Base-by-base conservation (phyloP, 2,888 invertebrate genomes). In the Dolichopus griseipennis region DNA sequence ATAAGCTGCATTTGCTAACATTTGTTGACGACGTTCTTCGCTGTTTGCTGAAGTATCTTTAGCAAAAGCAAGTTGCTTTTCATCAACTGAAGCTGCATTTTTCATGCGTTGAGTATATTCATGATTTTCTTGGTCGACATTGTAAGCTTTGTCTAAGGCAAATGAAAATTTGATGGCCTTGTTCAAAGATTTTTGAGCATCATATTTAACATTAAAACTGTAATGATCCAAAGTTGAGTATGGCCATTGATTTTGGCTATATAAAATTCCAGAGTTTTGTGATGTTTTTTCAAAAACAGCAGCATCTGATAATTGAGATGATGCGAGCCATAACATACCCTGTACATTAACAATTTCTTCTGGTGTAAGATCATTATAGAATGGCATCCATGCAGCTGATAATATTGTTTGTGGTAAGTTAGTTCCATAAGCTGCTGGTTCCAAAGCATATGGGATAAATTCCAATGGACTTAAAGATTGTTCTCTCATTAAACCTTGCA, bases 1-100 rank as follows among this genome's bases (percentile, higher is more conserved):
- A 61, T 83, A 77, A 18, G 83, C 81, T 10, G 83, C 86, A 70
- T 84, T 84, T 67, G 84, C 80, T 27, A 84, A 75, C 73, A 87
- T 79, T 72, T 86, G 81, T 68, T 84, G 75, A 65, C 84, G 84
- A 65, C 88, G 85, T 27, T 75, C 74, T 63, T 80, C 75, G 69
- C 84, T 84, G 73, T 85, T 83, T 1, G 84, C 79, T 6, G 78
- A 73, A 0, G 77, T 75, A 66, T 84, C 82, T 4, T 69, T 67
- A 9, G 73, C 71, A 6, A 73, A 61, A 61, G 74, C 72, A 6
- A 73, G 66, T 37, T 73, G 72, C 0, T 70, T 67, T 63, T 72
- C 71, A 63, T 72, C 72, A 64, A 69, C 21, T 7, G 66, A 66
- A 6, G 66, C 65, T 33, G 70, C 52, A 66, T 69, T 66, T 64